These are phyloP conservation scores for Epsilonema sp. DNA, from an alignment of 2,888 invertebrate genomes.

Conservation along the genomic window DNA sequence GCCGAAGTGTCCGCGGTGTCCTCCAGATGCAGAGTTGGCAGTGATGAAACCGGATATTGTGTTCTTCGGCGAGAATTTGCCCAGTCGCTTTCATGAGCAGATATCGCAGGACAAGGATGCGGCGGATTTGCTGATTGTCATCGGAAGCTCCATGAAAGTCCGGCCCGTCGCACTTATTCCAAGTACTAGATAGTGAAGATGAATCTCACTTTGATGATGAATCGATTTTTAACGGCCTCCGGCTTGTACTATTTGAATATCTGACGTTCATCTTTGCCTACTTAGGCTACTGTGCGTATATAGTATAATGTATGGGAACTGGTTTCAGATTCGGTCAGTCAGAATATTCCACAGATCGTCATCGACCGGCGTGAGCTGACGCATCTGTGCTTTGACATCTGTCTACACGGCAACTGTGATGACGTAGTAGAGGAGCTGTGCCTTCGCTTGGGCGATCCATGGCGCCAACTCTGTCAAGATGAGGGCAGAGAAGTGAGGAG, in stretches of 20 bases:
- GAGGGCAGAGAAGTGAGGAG: slow-evolving; percentile 12
- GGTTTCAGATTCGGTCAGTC: slow-evolving; percentile 45
- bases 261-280: no score
- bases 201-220: no score
- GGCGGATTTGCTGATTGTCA: slow-evolving; percentile 67
- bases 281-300: slow-evolving; percentile 13
- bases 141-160: slow-evolving; percentile 71
- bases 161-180: slow-evolving; percentile 72
- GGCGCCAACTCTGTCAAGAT: slow-evolving; percentile 8
- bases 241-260: no score
- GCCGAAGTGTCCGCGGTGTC: slow-evolving; percentile 29
- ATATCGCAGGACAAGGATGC: slow-evolving; percentile 58
- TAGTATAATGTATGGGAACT: neutral
- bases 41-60: slow-evolving; percentile 84
- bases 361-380: slow-evolving; percentile 66
- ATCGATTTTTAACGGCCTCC: no score
- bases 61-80: slow-evolving; percentile 77
- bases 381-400: slow-evolving; percentile 62
- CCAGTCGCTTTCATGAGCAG: slow-evolving; percentile 61
- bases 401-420: slow-evolving; percentile 58
- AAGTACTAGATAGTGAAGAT: slow-evolving; percentile 39
- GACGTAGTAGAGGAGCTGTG: slow-evolving; percentile 57
- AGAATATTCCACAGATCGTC: slow-evolving; percentile 60
- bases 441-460: slow-evolving; percentile 39
- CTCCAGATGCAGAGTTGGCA: slow-evolving; percentile 12